These are phyloP conservation scores for Branchellion lobata DNA, from an alignment of 2,888 invertebrate species.

Conservation along the genomic window DNA sequence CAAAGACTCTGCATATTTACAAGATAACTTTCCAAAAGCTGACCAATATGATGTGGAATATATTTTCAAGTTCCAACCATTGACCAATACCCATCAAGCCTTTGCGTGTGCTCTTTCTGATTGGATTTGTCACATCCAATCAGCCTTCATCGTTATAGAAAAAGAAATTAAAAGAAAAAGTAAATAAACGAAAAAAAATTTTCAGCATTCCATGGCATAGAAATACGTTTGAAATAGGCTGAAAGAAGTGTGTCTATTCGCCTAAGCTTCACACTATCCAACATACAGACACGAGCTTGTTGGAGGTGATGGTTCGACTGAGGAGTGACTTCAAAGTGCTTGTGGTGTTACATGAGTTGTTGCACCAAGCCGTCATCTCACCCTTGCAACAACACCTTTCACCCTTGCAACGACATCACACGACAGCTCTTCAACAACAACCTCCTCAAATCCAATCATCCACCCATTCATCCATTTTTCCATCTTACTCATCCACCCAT, in stretches of 20 bases:
- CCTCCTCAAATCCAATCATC: no score
- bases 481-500: no score
- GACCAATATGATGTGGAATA: neutral
- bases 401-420: neutral
- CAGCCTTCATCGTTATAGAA: neutral
- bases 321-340: neutral
- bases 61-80: neutral
- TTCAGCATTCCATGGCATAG: no score
- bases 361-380: neutral
- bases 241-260: no score
- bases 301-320: neutral
- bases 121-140: neutral
- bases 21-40: no score
- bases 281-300: neutral
- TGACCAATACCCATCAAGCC: conserved; percentile 1
- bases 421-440: no score
- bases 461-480: no score
- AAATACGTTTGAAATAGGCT: no score
- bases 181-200: no score
- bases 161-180: neutral
- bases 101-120: conserved; percentile 6
- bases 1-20: no score
- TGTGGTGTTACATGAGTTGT: neutral
- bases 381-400: neutral
- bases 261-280: no score